phyloP scores from a whole-genome alignment of 2,797 vertebrate species.

The Sebastes paucispinis region DNA sequence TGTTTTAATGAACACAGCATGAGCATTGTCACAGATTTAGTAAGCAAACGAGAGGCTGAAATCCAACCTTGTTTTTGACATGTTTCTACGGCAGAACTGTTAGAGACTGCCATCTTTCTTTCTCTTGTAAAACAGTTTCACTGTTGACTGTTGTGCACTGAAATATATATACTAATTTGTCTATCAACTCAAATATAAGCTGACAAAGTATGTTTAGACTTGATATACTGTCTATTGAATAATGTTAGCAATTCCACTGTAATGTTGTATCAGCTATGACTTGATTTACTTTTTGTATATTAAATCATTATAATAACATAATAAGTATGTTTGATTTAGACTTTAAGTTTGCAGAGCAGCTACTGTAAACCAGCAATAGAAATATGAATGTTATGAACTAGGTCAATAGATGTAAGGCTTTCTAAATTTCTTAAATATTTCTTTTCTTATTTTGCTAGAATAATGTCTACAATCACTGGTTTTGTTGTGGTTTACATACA shows the following conservation, averaged over 20 bases:
- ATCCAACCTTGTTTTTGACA: slow-evolving; percentile 66
- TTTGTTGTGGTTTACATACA: slow-evolving; percentile 90
- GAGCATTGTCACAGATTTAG: slow-evolving; percentile 80
- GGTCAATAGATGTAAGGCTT: slow-evolving; percentile 82
- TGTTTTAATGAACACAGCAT: slow-evolving; percentile 85
- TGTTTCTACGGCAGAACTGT: slow-evolving; percentile 80
- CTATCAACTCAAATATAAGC: slow-evolving; percentile 84
- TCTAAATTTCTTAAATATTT: slow-evolving; percentile 79
- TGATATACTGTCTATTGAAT: slow-evolving; percentile 85
- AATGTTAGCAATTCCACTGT: slow-evolving; percentile 91
- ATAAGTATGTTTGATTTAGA: slow-evolving; percentile 83
- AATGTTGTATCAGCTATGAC: slow-evolving; percentile 95
- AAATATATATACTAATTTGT: slow-evolving; percentile 82
- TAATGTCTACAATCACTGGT: slow-evolving; percentile 86
- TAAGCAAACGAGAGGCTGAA: slow-evolving; percentile 68
- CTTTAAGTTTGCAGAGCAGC: slow-evolving; percentile 86
- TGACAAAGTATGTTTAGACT: slow-evolving; percentile 85
- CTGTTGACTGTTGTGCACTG: slow-evolving; percentile 87
- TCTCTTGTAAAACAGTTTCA: slow-evolving; percentile 83
- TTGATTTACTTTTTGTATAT: slow-evolving; percentile 85
- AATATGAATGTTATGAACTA: slow-evolving; percentile 88
- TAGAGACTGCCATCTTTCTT: slow-evolving; percentile 76
- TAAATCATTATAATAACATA: slow-evolving; percentile 63
- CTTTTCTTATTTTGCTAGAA: slow-evolving; percentile 91
- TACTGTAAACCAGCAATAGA: slow-evolving; percentile 95